Evolutionary conservation across 2,888 invertebrate species (phyloP), one percentile per base, ranked within the genome.

Genomic region (Megaustenia siamemsis): DNA sequence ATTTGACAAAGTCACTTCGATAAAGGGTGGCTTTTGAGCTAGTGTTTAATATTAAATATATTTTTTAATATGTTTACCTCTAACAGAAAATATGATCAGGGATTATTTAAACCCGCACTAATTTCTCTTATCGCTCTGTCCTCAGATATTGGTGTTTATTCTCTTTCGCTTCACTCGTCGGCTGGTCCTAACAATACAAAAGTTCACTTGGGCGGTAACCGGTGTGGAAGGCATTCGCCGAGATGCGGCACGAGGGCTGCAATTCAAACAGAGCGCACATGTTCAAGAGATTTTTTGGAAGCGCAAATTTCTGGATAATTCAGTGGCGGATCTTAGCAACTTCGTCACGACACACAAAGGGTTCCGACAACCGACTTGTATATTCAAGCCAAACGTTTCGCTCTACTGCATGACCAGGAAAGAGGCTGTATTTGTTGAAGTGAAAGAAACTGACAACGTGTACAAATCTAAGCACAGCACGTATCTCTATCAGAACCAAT

Each of bases 181-280:
- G 12, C 83, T 92, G 43, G 90, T 92, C 49, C 84, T 90, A 24
- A 88, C 91, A 6, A 89, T 90, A 73, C 92, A 92, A 86, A 91
- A 91, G 75, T 91, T 92, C 82, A 91, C 91, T 0, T 92, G 92
- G 92, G 90, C 90, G 10, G 90, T 91, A 1, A 90, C 90, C 28
- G 92, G 92, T 24, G 90, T 92, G 28, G 91, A 91, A 81, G 88
- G 91, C 49, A 90, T 90, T 21, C 88, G 91, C 28, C 88, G 91
- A 24, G 91, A 91, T 84, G 90, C 91, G 5, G 88, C 89, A 66
- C 87, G 90, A 63, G 92, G 92, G 8, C 81, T 91, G 15, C 89
- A 90, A 82, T 92, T 91, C 87, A 90, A 91, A 78, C 90, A 90
- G 78, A 91, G 90, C 88, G 92, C 91, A 77, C 92, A 92, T 86